Evolutionary conservation across 2,888 invertebrate genomes (phyloP).

Genomic region (Dynastes maya): DNA sequence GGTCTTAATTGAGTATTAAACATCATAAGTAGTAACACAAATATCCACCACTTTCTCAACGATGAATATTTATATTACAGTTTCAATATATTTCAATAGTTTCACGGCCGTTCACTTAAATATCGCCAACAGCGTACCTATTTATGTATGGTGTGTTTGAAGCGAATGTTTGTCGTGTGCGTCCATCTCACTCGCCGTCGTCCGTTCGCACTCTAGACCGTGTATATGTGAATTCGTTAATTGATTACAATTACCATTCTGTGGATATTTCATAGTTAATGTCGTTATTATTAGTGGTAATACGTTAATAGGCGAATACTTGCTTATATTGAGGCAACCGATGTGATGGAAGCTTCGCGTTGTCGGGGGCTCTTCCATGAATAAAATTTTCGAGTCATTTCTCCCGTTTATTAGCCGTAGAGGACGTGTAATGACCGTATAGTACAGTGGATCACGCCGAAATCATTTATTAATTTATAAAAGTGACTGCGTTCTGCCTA

Average conservation of each 20-base stretch:
- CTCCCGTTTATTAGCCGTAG: slow-evolving; percentile 18
- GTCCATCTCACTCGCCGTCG: slow-evolving; percentile 8
- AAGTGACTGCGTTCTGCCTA: slow-evolving; percentile 5
- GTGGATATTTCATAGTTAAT: slow-evolving; percentile 49
- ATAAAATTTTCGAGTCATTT: slow-evolving; percentile 30
- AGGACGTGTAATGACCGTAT: slow-evolving; percentile 20
- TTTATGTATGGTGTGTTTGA: slow-evolving; percentile 16
- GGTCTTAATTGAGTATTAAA: no score
- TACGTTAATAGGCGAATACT: slow-evolving; percentile 34
- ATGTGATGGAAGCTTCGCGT: not conserved
- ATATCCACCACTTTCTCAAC: no score
- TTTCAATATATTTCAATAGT: not conserved
- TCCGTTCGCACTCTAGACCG: not conserved
- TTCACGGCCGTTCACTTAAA: not conserved
- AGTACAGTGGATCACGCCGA: slow-evolving; percentile 11
- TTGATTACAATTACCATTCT: slow-evolving; percentile 61
- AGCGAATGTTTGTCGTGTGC: not conserved
- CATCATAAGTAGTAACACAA: no score
- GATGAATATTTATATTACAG: no score
- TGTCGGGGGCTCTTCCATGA: slow-evolving; percentile 5
- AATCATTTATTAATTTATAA: slow-evolving; percentile 27
- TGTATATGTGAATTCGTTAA: slow-evolving; percentile 61
- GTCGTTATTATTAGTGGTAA: slow-evolving; percentile 49
- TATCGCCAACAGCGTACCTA: not conserved
- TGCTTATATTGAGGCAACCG: not conserved